Conservation (phyloP, 2,797 vertebrate genomes). For the Gadopsis marmoratus region DNA sequence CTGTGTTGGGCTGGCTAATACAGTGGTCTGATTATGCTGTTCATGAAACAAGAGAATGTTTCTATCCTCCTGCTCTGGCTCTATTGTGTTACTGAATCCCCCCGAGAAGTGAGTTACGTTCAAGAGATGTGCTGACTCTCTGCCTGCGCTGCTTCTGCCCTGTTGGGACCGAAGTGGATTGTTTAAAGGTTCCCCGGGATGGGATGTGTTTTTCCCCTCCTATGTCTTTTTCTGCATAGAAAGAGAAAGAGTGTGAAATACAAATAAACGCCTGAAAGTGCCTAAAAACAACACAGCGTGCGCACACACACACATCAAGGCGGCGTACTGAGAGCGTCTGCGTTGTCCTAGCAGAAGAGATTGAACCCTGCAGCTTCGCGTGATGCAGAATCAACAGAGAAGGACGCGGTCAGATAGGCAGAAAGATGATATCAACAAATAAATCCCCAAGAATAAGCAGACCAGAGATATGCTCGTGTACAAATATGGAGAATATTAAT, state of each 20-base stretch:
- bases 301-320: constrained; percentile 13
- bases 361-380: constrained; percentile 31
- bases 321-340: constrained; percentile 13
- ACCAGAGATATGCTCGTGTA: constrained; percentile 1
- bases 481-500: constrained; percentile 35
- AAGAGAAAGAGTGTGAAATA: constrained; percentile 32
- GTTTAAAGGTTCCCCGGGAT: constrained; percentile 61
- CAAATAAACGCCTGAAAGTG: constrained; percentile 39
- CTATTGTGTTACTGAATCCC: constrained; percentile 63
- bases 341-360: constrained; percentile 27
- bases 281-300: constrained; percentile 31
- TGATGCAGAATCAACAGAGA: constrained; percentile 20
- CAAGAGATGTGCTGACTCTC: constrained; percentile 59
- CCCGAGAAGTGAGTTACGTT: constrained; percentile 58
- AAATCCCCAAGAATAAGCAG: constrained; percentile 32
- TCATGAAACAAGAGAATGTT: constrained; percentile 70
- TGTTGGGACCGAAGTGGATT: constrained; percentile 58
- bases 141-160: constrained; percentile 47
- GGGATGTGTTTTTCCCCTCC: constrained; percentile 9
- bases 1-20: constrained; percentile 42
- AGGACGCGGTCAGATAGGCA: constrained; percentile 1
- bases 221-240: constrained; percentile 17
- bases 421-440: constrained; percentile 45
- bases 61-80: constrained; percentile 54
- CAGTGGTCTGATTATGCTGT: constrained; percentile 59